These are phyloP conservation scores for human (Homo sapiens) DNA, from an alignment of 2,113 vertebrate species.

Conservation along the genomic window GRCh38 chr17:14932501-14933000, in stretches of 20 bases:
- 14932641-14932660: background rate
- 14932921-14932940: background rate
- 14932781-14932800: too few species aligned
- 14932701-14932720: background rate
- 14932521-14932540: background rate
- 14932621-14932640: background rate
- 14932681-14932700: background rate
- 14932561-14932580: background rate
- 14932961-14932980: background rate
- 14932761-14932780: background rate
- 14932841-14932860: background rate
- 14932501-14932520: background rate
- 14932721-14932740: background rate
- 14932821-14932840: background rate
- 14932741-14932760: background rate
- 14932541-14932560: background rate
- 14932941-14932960: background rate
- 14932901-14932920: background rate
- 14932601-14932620: background rate
- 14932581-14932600: background rate
- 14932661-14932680: background rate
- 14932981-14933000: background rate
- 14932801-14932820: background rate
- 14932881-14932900: background rate
- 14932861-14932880: background rate